Base-by-base conservation (phyloP, 1,140 invertebrate species). In the Aphidius ervi region DNA sequence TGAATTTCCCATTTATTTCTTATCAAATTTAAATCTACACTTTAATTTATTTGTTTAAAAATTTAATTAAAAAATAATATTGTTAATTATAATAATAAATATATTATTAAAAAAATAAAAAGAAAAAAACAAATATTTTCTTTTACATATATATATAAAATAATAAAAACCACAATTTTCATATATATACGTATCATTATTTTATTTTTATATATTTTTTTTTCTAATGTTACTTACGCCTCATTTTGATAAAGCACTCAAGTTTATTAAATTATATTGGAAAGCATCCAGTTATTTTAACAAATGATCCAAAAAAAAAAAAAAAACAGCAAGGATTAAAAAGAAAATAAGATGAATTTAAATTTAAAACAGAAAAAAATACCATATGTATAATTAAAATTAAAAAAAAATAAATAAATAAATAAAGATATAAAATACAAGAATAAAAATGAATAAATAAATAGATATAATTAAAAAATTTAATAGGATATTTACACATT, bases 241-340 rank as follows among this genome's bases (percentile, higher is more conserved):
- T 54, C 41, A 40, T 41, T 54, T 37, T 10, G 39, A 53, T 46
- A 48, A n/a, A 53, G 46, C 54, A 61, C 59, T 61, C 40, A 61
- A 40, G 59, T 61, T 61, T 61, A 61, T 61, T 61, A 61, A 61
- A 61, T 61, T 61, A 43, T 55, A 55, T 60, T 60, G 58, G 58
- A 60, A 31, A 16, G 37, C 47, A 16, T 61, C 59, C 59, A 61
- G 53, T 59, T 4, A 49, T n/a, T 16, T 42, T 37, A 6, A 54
- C n/a, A 54, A 40, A 4, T 54, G 39, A 40, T 54, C 39, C 20
- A 54, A 54, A n/a, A 40, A 54, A 54, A 16, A 41, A n/a, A 54
- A 16, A 40, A 42, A 42, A 54, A 54, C 39, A 42, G 42, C 31
- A 37, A 40, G 37, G 10, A 39, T 39, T 7, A 47, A 20, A 6